These are phyloP conservation scores for Drosophila albomicans DNA, from an alignment of 1,140 invertebrate species.

Conservation along the genomic window DNA sequence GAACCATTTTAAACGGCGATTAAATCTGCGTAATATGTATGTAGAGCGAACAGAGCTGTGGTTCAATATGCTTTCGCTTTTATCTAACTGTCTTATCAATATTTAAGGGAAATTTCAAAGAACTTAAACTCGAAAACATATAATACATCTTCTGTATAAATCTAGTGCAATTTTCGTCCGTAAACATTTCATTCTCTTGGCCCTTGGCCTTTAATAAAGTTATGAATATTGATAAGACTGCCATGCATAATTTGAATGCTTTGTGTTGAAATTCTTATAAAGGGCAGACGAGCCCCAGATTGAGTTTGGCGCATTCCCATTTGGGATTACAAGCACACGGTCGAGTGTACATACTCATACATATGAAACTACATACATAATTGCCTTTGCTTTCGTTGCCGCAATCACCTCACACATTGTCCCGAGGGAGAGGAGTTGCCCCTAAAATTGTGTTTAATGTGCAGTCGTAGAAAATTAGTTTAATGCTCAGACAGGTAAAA, in stretches of 20 bases:
- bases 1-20: constrained; percentile 19
- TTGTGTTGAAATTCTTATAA: constrained; percentile 41
- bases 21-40: constrained; percentile 33
- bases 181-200: neutral
- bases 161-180: neutral
- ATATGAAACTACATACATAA: constrained; percentile 39
- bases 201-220: constrained; percentile 33
- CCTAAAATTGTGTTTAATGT: constrained; percentile 42
- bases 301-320: constrained; percentile 31
- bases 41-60: neutral
- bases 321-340: constrained; percentile 38
- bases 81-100: constrained; percentile 8
- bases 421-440: neutral
- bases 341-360: neutral
- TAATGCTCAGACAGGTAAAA: constrained; percentile 32
- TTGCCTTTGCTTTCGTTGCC: constrained; percentile 27
- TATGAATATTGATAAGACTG: constrained; percentile 55
- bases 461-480: constrained; percentile 54
- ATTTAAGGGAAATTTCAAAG: neutral
- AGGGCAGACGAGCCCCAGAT: constrained; percentile 22
- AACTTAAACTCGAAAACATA: constrained; percentile 9
- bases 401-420: constrained; percentile 19
- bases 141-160: constrained; percentile 14
- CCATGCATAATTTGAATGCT: constrained; percentile 38
- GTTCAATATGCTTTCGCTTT: constrained; percentile 31